Evolutionary conservation across 2,888 invertebrate species (phyloP), one percentile per base, ranked within the genome.

Genomic region (Drosophila silvestris): DNA sequence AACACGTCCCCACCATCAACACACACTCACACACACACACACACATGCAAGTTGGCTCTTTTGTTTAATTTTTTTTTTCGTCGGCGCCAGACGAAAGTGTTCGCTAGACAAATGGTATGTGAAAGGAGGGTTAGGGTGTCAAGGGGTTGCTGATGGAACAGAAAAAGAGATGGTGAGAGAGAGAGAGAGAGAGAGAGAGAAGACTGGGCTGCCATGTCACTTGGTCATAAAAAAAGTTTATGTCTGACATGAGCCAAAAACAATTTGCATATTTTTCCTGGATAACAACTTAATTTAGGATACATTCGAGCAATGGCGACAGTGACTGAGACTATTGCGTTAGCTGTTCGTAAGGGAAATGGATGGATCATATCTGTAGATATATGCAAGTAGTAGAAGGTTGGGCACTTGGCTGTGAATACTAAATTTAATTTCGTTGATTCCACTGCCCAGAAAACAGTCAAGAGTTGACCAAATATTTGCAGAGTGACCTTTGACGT

Each of bases 201-300:
- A n/a, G n/a, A n/a, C 79, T 90, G 73, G 84, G 77, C 64, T 88
- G 88, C 89, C 92, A 92, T 92, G 92, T 92, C 92, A 92, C 86
- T 91, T 82, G 91, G 92, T 83, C 89, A 91, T 92, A 92, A 92
- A 92, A 86, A 89, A 86, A 89, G 83, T 92, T 91, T 83, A 88
- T 85, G 91, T 91, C 92, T 92, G 91, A 92, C 92, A 92, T 92
- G 92, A 91, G 91, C 85, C 91, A 81, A 90, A 92, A 92, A 92
- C 91, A 92, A 92, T 92, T 92, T 92, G 91, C 92, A 92, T 92
- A 92, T 90, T 88, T 90, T 89, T 82, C 82, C 82, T 85, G 91
- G 91, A 88, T 91, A 91, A 92, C 92, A 92, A 92, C 92, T 91
- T 92, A 88, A 92, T 92, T 92, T 91, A 82, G 85, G 73, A 52